A percentile compares a stretch with the other conserved stretches of the same genome.
Conservation (phyloP, 2,113 vertebrate genomes). For the Syngnathoides biaculeatus region DNA sequence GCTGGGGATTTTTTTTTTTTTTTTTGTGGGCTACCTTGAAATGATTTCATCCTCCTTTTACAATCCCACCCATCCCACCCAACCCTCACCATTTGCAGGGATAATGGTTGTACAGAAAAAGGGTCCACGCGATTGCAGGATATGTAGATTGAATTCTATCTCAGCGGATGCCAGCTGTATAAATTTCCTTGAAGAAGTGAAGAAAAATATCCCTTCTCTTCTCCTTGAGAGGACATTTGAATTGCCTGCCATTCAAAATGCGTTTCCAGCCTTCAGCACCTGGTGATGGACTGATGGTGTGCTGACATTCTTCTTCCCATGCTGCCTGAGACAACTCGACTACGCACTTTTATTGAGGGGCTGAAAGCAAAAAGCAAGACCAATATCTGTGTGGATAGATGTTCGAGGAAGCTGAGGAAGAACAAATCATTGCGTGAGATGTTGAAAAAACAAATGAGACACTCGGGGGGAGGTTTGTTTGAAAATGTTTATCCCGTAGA, state of each 20-base stretch:
- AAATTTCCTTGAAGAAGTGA: slow-evolving; percentile 30
- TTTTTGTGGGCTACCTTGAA: slow-evolving; percentile 6
- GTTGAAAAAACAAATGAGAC: slow-evolving; percentile 31
- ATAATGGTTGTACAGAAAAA: slow-evolving; percentile 21
- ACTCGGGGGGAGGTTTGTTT: slow-evolving; percentile 33
- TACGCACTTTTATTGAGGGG: slow-evolving; percentile 1
- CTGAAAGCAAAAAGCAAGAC: slow-evolving; percentile 11
- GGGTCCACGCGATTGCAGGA: slow-evolving; percentile 27
- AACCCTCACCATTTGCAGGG: slow-evolving; percentile 14
- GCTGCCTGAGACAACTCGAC: slow-evolving; percentile 15
- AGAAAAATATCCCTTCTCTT: slow-evolving; percentile 27
- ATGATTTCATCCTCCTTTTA: slow-evolving; percentile 27
- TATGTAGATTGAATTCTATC: slow-evolving; percentile 42
- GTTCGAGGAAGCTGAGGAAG: slow-evolving; percentile 8
- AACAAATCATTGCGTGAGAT: slow-evolving; percentile 25
- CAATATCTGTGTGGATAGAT: slow-evolving; percentile 6
- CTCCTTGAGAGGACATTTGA: slow-evolving; percentile 20
- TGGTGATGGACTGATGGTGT: slow-evolving; percentile 24
- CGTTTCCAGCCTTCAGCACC: slow-evolving; percentile 29
- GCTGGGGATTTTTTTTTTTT: not conserved
- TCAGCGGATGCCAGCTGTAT: slow-evolving; percentile 24
- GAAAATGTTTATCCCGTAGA: slow-evolving; percentile 46
- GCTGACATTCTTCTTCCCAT: slow-evolving; percentile 34
- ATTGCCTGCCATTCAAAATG: slow-evolving; percentile 37
- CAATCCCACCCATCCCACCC: no score